Evolutionary conservation across 2,113 vertebrate genomes (phyloP).

Genomic region (Heterotis niloticus): DNA sequence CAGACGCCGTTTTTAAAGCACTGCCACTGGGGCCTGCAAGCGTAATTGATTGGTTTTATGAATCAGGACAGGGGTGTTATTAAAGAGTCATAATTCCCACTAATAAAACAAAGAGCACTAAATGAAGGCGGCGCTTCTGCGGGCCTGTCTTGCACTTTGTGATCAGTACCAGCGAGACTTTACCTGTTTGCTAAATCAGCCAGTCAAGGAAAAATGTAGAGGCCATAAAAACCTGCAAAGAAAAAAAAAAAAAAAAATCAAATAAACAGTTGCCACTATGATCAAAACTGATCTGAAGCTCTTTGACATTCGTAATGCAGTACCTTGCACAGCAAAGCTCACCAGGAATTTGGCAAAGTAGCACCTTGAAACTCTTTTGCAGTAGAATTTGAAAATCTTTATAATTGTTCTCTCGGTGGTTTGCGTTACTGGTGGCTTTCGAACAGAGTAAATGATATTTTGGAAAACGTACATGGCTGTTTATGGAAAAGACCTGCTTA

Average conservation of each 20-base stretch:
- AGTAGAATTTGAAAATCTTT: too few species aligned
- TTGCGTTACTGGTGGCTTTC: background rate
- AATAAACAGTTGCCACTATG: too few species aligned
- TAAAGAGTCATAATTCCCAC: conserved; percentile 50
- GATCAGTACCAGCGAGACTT: too few species aligned
- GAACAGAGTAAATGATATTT: background rate
- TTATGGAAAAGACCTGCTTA: background rate
- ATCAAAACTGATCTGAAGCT: too few species aligned
- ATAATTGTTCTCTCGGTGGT: background rate
- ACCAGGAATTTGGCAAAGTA: too few species aligned
- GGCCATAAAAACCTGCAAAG: too few species aligned
- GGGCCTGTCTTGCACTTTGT: background rate
- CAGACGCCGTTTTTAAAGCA: conserved; percentile 45
- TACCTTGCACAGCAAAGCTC: too few species aligned
- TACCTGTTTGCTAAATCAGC: too few species aligned
- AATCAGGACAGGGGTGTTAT: conserved; percentile 53
- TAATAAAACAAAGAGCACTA: conserved; percentile 31
- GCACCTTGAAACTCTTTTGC: too few species aligned
- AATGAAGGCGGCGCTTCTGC: background rate
- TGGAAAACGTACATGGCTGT: background rate
- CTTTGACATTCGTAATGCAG: too few species aligned
- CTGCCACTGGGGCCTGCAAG: conserved; percentile 39
- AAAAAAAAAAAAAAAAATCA: too few species aligned
- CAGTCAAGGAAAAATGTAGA: too few species aligned
- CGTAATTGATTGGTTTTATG: conserved; percentile 50